A percentile compares a stretch with the other conserved stretches of the same genome.
These are phyloP conservation scores for Trissonchulus sp. DNA, from an alignment of 2,888 invertebrate species.

Conservation along the genomic window DNA sequence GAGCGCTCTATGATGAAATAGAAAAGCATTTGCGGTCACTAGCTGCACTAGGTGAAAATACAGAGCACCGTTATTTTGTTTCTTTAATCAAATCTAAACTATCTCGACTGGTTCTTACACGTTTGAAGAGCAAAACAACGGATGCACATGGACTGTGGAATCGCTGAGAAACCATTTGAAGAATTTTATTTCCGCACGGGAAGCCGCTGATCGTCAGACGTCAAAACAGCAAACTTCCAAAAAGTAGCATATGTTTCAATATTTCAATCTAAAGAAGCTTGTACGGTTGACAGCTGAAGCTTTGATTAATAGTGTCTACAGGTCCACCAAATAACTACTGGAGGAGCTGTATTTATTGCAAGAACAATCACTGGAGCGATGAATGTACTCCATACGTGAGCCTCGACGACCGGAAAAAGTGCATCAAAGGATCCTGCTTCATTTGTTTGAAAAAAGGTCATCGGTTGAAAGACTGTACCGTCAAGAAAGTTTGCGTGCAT, in stretches of 20 bases:
- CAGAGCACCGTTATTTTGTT: neutral
- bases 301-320: too few relatives aligned
- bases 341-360: neutral
- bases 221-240: too few relatives aligned
- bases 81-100: neutral
- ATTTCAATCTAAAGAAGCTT: too few relatives aligned
- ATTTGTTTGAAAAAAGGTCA: neutral
- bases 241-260: too few relatives aligned
- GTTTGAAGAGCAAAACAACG: neutral
- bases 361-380: neutral
- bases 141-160: neutral
- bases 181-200: neutral
- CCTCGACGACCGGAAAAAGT: neutral
- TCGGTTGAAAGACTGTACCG: neutral
- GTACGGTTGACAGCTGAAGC: too few relatives aligned
- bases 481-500: neutral
- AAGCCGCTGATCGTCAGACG: neutral
- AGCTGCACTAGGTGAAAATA: neutral
- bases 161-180: neutral
- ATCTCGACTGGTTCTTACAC: neutral
- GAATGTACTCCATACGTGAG: neutral
- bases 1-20: neutral
- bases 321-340: neutral
- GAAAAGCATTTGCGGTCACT: neutral
- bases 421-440: neutral